A percentile compares a stretch with the other conserved stretches of the same genome.
Evolutionary conservation across 2,113 vertebrate species (phyloP).

Genomic region (Aegypius monachus): DNA sequence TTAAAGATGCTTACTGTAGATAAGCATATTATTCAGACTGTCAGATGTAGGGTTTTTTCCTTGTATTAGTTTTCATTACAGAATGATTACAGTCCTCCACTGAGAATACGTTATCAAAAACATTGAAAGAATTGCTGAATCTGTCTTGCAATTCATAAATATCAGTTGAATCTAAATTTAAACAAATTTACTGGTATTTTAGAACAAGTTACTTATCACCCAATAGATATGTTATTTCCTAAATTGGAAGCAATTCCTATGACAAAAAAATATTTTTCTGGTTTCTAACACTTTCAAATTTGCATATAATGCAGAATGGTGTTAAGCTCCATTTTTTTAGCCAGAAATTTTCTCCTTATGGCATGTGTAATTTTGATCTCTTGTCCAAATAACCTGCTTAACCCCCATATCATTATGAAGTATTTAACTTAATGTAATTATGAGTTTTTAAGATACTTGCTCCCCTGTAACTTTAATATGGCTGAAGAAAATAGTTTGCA

Average conservation of each 20-base stretch:
- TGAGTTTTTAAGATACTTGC: background rate
- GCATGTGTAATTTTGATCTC: background rate
- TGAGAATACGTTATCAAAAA: constrained; percentile 25
- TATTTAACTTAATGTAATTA: background rate
- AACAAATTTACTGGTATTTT: background rate
- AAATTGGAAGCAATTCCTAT: background rate
- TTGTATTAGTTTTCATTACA: constrained; percentile 13
- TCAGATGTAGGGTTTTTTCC: background rate
- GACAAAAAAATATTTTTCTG: background rate
- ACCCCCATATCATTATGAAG: fast-evolving
- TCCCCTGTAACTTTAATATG: background rate
- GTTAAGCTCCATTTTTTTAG: background rate
- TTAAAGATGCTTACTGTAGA: constrained; percentile 65
- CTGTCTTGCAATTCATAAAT: constrained; percentile 10
- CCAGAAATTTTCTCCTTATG: background rate
- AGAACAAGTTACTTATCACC: background rate
- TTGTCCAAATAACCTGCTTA: background rate
- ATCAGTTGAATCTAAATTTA: background rate
- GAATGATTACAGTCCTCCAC: constrained; percentile 3
- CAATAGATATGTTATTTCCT: background rate
- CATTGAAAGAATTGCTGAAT: constrained; percentile 27
- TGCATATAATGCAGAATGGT: background rate
- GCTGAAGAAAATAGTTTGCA: background rate
- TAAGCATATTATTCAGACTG: constrained; percentile 42
- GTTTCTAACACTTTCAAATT: background rate